Base-by-base conservation (phyloP, 2,888 invertebrate genomes). In the Meiosimyza decipiens region DNA sequence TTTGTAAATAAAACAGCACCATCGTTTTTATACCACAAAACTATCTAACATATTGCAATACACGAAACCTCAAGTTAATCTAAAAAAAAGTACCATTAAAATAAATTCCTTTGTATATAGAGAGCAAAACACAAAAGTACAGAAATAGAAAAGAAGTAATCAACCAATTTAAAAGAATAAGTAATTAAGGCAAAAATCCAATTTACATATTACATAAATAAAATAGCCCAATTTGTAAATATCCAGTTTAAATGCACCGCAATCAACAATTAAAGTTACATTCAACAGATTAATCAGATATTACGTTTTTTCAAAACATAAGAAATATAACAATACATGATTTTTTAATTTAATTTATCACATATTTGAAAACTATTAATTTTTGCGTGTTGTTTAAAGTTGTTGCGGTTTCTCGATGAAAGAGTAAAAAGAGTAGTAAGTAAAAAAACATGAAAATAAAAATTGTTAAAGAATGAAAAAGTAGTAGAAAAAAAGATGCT, bases 161-260 rank as follows among this genome's bases (percentile, higher is more conserved):
- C 6, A 47, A 62, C 40, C 40, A 9, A 40, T 40, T 18, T 40
- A 67, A 16, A 15, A 28, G 18, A 22, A 50, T 51, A 22, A 50
- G 54, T 15, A 18, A 71, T 33, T 16, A 52, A 51, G 15, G n/a
- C 33, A 62, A 12, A 60, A 70, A 62, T 6, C 12, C 40, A 54
- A 54, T 7, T 55, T 16, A 55, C 40, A 40, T 9, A 59, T 18
- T 22, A 70, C 40, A 51, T 50, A 54, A 55, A 62, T 40, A 59
- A 54, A 69, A 72, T 68, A 72, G 68, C 57, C 57, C 68, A 68
- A 72, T 72, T 68, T 70, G 65, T 55, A 73, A 15, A 73, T 62
- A 73, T 52, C 40, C 55, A 64, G 47, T 47, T 22, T 40, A 64
- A 63, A 69, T 16, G 55, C 55, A 63, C 49, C 18, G 63, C 16